phyloP scores from a whole-genome alignment of 2,797 vertebrate genomes.

The Brachyalestes nurse region DNA sequence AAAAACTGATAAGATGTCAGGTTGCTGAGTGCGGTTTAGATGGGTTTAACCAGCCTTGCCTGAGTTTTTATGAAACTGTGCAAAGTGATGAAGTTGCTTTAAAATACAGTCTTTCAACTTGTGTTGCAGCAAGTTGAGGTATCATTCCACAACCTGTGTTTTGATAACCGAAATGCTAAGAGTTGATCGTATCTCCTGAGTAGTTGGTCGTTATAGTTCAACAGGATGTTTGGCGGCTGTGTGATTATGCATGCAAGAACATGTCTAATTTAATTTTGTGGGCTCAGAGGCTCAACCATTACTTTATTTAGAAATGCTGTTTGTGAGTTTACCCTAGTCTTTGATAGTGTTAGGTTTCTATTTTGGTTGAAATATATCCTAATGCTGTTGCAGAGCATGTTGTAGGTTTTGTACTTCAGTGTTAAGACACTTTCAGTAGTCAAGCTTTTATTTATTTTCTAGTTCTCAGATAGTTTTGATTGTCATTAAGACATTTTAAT shows the following conservation, averaged over 20 bases:
- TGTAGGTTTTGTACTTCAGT: background rate
- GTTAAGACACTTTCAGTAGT: background rate
- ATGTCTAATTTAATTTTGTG: slow-evolving; percentile 32
- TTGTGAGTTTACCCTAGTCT: background rate
- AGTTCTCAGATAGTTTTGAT: background rate
- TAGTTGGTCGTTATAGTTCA: slow-evolving; percentile 24
- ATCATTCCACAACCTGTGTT: background rate
- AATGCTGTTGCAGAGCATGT: background rate
- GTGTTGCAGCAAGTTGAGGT: background rate
- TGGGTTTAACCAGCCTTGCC: background rate
- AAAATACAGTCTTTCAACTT: background rate
- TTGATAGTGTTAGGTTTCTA: background rate
- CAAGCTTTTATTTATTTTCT: background rate
- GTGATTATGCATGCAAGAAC: slow-evolving; percentile 1
- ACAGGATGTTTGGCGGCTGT: slow-evolving; percentile 47
- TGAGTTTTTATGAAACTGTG: background rate
- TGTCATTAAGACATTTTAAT: too few species aligned
- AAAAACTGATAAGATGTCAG: too few species aligned
- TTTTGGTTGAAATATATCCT: background rate
- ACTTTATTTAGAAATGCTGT: background rate
- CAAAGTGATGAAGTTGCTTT: background rate
- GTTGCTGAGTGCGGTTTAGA: too few species aligned
- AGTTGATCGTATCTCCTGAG: slow-evolving; percentile 47
- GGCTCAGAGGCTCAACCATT: background rate
- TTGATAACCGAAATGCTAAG: slow-evolving; percentile 37